Base-by-base conservation (phyloP, 2,113 vertebrate species). In the Dromas ardeola region DNA sequence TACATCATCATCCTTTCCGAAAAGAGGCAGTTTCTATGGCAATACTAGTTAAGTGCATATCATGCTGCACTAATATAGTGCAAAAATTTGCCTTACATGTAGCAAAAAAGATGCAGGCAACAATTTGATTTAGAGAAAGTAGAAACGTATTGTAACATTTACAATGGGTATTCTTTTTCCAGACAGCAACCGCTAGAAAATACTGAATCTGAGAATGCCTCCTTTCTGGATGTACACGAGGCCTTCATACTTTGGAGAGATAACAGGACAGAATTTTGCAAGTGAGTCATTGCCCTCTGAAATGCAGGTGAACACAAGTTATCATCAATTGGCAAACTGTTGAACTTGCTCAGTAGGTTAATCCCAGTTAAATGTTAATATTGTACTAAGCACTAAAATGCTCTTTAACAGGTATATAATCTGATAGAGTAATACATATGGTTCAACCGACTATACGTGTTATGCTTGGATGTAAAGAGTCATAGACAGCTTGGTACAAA, bases 11-110 rank as follows among this genome's bases (percentile, higher is more conserved):
- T 99, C 98, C 98, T 98, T 98, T 97, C 81, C 97, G 98, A 98
- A 98, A 98, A 99, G 99, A 99, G 98, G 98, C 98, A 98, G 98
- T 98, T 98, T 98, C 98, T 98, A 99, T 99, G 99, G 99, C 99
- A 98, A 98, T 98, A 98, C 97, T 98, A 98, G 98, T 98, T 98
- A 97, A 99, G 98, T 99, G 98, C 99, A 99, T 99, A 99, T 98
- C 99, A 99, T 98, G 99, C 99, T 99, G 99, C 99, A 99, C 99
- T 99, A 99, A 99, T 99, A 99, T 99, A 99, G 99, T 99, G 99
- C 99, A 99, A 99, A 98, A 99, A 99, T 98, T 98, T 97, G 98
- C 98, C 99, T 99, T 99, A 98, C 98, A 98, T 93, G 89, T 97
- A 98, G 98, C 97, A 98, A 98, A 98, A 98, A 98, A 98, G 97